phyloP scores from a whole-genome alignment of 2,113 vertebrate genomes.

The Clinocottus analis region DNA sequence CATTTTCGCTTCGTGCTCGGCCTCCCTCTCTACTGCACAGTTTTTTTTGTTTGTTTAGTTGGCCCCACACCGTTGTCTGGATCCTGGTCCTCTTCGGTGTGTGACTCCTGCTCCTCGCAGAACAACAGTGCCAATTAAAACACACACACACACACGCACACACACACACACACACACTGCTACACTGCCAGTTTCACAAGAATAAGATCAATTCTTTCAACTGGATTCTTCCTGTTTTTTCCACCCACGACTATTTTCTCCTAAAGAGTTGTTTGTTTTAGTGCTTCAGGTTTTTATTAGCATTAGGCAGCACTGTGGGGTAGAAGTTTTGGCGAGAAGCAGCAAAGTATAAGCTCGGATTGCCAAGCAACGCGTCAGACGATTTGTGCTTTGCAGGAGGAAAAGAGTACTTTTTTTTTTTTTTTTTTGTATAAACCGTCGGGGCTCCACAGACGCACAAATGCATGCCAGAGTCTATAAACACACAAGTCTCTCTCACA shows the following conservation, averaged over 20 bases:
- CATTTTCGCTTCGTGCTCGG: constrained; percentile 28
- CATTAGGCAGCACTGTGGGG: constrained; percentile 39
- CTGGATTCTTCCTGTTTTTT: neutral
- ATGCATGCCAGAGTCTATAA: constrained; percentile 45
- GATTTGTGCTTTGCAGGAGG: constrained; percentile 40
- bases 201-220: constrained; percentile 30
- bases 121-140: constrained; percentile 45
- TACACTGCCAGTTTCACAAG: constrained; percentile 5
- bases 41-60: constrained; percentile 61
- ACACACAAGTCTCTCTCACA: constrained; percentile 33
- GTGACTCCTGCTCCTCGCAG: constrained; percentile 43
- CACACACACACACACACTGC: no score
- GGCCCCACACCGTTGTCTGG: constrained; percentile 25
- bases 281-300: constrained; percentile 50
- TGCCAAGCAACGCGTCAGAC: constrained; percentile 44
- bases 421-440: constrained; percentile 35
- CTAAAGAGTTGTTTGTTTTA: constrained; percentile 50
- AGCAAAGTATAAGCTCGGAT: neutral
- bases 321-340: constrained; percentile 35
- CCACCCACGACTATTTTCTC: neutral
- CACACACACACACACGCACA: no score
- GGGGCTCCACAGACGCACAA: constrained; percentile 32
- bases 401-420: constrained; percentile 44
- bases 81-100: constrained; percentile 54
- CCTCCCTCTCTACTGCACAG: constrained; percentile 39